Percentiles rank a stretch among this genome's conserved stretches.
These are phyloP conservation scores for Etheostoma nigrum DNA, from an alignment of 2,797 vertebrate species.

Conservation along the genomic window DNA sequence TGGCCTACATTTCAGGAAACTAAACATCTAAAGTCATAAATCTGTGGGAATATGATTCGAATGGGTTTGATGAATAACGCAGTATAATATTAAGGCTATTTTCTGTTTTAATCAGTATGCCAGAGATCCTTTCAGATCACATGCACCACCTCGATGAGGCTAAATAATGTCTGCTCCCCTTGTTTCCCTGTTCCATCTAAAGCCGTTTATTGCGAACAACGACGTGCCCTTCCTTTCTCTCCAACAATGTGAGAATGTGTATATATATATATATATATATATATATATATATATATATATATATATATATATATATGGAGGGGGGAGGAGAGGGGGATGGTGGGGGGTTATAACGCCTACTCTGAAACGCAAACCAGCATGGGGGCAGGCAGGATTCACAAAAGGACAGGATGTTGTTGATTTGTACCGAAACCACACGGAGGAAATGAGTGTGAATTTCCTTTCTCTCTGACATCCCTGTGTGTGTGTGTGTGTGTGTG, in stretches of 20 bases:
- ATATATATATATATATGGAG: too few relatives aligned
- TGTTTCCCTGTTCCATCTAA: constrained; percentile 56
- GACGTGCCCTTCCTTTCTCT: constrained; percentile 76
- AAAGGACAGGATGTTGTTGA: constrained; percentile 98
- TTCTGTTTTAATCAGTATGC: constrained; percentile 16
- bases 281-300: too few relatives aligned
- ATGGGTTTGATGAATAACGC: constrained; percentile 1
- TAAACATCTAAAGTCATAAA: constrained; percentile 1
- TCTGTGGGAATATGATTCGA: not conserved
- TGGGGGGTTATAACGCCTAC: constrained; percentile 69
- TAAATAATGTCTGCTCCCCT: constrained; percentile 54
- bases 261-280: too few relatives aligned
- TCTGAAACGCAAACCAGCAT: constrained; percentile 84
- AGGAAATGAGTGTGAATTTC: constrained; percentile 97
- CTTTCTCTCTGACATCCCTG: constrained; percentile 89
- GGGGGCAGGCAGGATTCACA: constrained; percentile 90
- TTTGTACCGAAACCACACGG: constrained; percentile 95
- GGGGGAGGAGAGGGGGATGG: not conserved
- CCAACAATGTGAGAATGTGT: constrained; percentile 65
- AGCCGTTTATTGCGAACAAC: constrained; percentile 74
- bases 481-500: constrained; percentile 76
- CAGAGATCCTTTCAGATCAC: constrained; percentile 29
- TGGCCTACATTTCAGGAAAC: not conserved
- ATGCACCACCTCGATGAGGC: constrained; percentile 42
- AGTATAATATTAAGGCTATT: not conserved